A percentile compares a stretch with the other conserved stretches of the same genome.
Conservation (phyloP, 2,797 vertebrate genomes). For the Helicolenus hilgendorfi region DNA sequence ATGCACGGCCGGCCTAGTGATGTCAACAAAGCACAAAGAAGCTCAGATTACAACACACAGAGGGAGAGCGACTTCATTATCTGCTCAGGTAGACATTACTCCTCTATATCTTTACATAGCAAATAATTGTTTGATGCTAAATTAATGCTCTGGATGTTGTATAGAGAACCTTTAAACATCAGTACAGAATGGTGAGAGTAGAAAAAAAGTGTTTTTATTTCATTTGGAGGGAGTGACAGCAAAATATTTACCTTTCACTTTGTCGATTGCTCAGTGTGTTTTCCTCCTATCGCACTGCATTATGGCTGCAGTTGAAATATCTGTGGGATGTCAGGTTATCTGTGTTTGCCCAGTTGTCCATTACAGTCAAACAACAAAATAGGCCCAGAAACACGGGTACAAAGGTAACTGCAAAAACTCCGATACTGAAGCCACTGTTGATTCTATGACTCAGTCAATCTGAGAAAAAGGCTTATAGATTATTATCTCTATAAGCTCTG, state of each 20-base stretch:
- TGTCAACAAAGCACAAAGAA: too few species aligned
- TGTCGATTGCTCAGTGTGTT: not conserved
- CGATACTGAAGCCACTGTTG: not conserved
- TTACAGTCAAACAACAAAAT: not conserved
- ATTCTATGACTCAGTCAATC: not conserved
- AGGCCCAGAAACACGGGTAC: not conserved
- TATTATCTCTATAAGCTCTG: too few species aligned
- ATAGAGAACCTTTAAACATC: not conserved
- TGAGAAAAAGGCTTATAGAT: not conserved
- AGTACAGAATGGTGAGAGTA: not conserved
- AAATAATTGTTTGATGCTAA: too few species aligned
- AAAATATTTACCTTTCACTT: not conserved
- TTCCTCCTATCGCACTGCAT: not conserved
- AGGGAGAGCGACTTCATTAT: too few species aligned
- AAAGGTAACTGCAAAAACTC: not conserved
- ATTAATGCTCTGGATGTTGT: too few species aligned
- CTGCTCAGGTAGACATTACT: too few species aligned
- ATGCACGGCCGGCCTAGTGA: too few species aligned
- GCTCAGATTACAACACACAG: too few species aligned
- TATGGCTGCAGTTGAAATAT: not conserved
- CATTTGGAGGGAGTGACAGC: not conserved
- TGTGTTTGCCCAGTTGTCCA: conserved; percentile 29
- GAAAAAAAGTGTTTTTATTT: not conserved
- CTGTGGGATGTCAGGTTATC: conserved; percentile 16
- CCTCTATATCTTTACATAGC: too few species aligned